Conservation (phyloP, 2,888 invertebrate genomes). For the Drosophila neonasuta region DNA sequence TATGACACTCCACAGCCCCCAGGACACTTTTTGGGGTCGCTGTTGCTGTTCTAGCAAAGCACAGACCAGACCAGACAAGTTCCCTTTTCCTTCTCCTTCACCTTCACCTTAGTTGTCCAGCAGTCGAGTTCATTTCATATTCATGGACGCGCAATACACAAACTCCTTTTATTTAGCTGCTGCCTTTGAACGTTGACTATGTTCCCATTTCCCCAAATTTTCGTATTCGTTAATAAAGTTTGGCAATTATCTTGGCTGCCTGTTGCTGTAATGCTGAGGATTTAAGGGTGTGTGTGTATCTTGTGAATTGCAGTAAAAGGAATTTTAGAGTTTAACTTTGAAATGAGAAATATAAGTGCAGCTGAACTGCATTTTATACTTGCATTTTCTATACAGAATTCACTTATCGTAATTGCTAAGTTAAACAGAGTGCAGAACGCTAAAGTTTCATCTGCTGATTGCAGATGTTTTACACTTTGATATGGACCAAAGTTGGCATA, state of each 20-base stretch:
- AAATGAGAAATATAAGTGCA: not conserved
- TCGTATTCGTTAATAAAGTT: constrained; percentile 69
- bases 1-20: constrained; percentile 49
- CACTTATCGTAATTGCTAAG: constrained; percentile 22
- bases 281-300: constrained; percentile 11
- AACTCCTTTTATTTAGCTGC: constrained; percentile 42
- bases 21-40: constrained; percentile 35
- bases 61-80: not conserved
- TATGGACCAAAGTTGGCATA: constrained; percentile 20
- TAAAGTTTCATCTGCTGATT: constrained; percentile 25
- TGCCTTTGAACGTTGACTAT: constrained; percentile 21
- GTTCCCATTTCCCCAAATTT: constrained; percentile 4
- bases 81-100: not conserved
- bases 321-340: constrained; percentile 14
- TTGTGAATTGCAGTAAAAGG: constrained; percentile 17
- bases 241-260: constrained; percentile 72
- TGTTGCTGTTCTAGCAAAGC: not conserved
- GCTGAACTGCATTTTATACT: not conserved
- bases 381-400: constrained; percentile 1
- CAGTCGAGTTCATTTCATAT: constrained; percentile 67
- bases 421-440: not conserved
- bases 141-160: constrained; percentile 59
- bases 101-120: constrained; percentile 13
- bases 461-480: constrained; percentile 4
- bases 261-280: constrained; percentile 59